Percentiles rank a stretch among this genome's conserved stretches.
Evolutionary conservation across 2,797 vertebrate genomes (phyloP).

Genomic region (Etheostoma perlongum): DNA sequence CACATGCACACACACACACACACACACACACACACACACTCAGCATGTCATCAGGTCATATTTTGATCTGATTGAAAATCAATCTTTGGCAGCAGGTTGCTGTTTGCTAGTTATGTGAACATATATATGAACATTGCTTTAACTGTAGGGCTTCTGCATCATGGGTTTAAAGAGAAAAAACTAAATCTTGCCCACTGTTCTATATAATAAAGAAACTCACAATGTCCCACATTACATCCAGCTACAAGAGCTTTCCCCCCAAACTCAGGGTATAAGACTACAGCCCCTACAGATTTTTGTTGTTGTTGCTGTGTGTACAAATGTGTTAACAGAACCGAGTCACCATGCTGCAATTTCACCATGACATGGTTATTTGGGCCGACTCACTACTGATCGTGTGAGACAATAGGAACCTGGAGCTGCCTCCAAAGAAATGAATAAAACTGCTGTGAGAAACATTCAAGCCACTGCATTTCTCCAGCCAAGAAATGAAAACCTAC

Average conservation of each 20-base stretch:
- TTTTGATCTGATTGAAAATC: constrained; percentile 14
- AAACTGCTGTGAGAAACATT: constrained; percentile 6
- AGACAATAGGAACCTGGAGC: neutral
- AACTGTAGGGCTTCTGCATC: neutral
- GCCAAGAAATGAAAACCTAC: no score
- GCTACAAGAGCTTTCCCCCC: neutral
- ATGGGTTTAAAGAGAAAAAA: neutral
- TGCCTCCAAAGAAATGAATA: neutral
- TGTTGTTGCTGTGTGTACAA: constrained; percentile 27
- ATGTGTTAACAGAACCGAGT: constrained; percentile 5
- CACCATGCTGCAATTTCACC: constrained; percentile 17
- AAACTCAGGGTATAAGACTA: constrained; percentile 4
- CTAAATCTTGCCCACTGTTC: neutral
- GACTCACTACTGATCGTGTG: neutral
- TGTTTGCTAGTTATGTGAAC: neutral
- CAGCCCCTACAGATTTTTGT: constrained; percentile 6
- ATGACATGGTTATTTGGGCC: constrained; percentile 7
- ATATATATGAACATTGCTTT: neutral
- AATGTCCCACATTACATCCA: neutral
- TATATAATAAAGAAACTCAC: neutral
- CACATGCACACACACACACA: constrained; percentile 2
- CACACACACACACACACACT: constrained; percentile 1
- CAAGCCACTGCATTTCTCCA: neutral
- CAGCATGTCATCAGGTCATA: constrained; percentile 10
- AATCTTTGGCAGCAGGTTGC: constrained; percentile 2